A percentile compares a stretch with the other conserved stretches of the same genome.
These are phyloP conservation scores for Clarias macrocephalus DNA, from an alignment of 2,113 vertebrate species.

Conservation along the genomic window DNA sequence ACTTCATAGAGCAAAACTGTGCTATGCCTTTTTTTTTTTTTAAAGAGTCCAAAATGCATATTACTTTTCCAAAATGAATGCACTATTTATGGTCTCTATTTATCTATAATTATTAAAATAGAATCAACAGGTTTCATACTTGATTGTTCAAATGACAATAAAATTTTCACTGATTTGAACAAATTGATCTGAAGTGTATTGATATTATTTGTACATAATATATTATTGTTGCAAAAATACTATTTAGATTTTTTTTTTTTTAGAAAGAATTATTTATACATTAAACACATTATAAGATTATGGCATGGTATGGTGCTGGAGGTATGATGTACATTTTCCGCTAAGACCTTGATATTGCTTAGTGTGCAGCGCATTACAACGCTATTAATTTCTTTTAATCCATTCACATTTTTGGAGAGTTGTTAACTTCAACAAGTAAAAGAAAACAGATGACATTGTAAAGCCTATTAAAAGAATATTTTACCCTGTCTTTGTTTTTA, in stretches of 20 bases:
- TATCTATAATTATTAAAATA: too few species aligned
- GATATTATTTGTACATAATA: too few species aligned
- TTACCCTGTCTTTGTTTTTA: conserved; percentile 70
- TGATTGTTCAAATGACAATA: neutral
- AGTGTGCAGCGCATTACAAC: conserved; percentile 3
- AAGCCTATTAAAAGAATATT: conserved; percentile 77
- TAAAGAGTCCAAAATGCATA: too few species aligned
- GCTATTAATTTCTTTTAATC: conserved; percentile 48
- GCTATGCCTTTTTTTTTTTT: too few species aligned
- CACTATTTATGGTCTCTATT: too few species aligned
- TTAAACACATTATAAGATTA: neutral
- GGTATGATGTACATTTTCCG: neutral
- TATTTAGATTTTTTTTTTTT: neutral
- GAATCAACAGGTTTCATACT: neutral
- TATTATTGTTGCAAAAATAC: neutral
- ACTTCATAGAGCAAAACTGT: too few species aligned
- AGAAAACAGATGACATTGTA: conserved; percentile 68
- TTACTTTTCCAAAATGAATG: too few species aligned
- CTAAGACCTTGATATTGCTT: neutral
- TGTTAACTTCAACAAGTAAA: conserved; percentile 61
- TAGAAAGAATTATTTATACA: neutral
- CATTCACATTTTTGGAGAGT: conserved; percentile 52
- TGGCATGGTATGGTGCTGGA: neutral
- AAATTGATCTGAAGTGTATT: too few species aligned
- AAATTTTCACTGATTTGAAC: neutral